Evolutionary conservation across 35 echinoderm and acorn worm genomes (phyloP), one percentile per base, ranked within the genome.

Genomic region (Strongylocentrotus purpuratus): DNA sequence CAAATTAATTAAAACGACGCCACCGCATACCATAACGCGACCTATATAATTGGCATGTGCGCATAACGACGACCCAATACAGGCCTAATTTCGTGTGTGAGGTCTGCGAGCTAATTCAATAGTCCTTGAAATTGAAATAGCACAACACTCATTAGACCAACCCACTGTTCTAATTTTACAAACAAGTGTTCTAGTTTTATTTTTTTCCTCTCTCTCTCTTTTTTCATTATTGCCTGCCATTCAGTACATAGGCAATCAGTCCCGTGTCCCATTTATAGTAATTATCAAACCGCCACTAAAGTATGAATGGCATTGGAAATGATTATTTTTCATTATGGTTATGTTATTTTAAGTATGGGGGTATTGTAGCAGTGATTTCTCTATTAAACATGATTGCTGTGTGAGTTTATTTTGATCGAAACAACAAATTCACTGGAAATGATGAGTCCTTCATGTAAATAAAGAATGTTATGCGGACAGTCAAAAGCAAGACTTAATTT

Each of bases 91-190:
- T 25, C 28, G 22, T 28, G 20, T 28, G 7, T 7, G 20, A 22
- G 20, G 65, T 78, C 65, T 78, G 65, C 65, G 8, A 78, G 65
- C 65, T 78, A n/a, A 78, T 78, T 78, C 20, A 78, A 78, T 78
- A 78, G 65, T 78, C 65, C 65, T 78, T 78, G 65, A 4, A 78
- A 78, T 78, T 78, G 65, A 78, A 78, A 78, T 78, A 78, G 65
- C 65, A 28, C 65, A n/a, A 8, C 65, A 78, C 28, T 28, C 65
- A 78, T 78, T 78, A 25, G 28, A 78, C 25, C 20, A n/a, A 28
- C 65, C 65, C 65, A 7, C 65, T 78, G 65, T n/a, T 78, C 65
- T 78, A 25, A 78, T 78, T 78, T 78, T n/a, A 78, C 65, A 78
- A n/a, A n/a, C 22, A 78, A 28, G 65, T 28, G 25, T 78, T 78